phyloP scores from a whole-genome alignment of 2,797 vertebrate genomes.

The Alcedo quadribrachys region DNA sequence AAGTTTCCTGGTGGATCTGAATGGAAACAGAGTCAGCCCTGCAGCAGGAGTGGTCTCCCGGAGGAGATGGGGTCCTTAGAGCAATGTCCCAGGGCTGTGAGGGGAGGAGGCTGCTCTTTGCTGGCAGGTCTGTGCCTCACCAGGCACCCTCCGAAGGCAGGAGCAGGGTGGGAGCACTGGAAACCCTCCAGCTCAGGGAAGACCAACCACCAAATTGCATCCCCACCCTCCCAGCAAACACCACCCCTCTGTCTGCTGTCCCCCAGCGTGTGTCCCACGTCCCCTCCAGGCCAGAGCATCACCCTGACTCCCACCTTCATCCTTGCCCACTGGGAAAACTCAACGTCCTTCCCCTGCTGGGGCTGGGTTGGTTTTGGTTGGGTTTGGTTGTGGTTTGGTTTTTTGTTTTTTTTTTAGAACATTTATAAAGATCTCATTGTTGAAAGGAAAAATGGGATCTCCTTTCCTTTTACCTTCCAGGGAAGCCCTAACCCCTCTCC shows the following conservation, averaged over 20 bases:
- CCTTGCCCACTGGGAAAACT: not conserved
- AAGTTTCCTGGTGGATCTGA: not conserved
- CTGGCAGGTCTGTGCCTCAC: not conserved
- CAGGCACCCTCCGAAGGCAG: not conserved
- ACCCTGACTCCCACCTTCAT: not conserved
- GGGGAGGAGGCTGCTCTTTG: not conserved
- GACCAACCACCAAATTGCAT: not conserved
- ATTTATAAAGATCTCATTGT: conserved; percentile 54
- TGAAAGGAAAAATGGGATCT: conserved; percentile 32
- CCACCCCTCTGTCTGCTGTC: fast-evolving
- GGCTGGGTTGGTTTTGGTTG: not conserved
- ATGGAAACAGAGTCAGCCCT: not conserved
- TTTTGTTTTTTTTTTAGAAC: not conserved
- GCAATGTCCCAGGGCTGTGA: fast-evolving
- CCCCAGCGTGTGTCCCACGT: not conserved
- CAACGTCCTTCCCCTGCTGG: not conserved
- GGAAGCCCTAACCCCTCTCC: conserved; percentile 10
- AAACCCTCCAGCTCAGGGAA: not conserved
- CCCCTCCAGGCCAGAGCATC: not conserved
- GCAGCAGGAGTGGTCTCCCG: fast-evolving
- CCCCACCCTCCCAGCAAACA: not conserved
- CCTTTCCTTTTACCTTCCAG: conserved; percentile 50
- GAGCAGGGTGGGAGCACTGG: not conserved
- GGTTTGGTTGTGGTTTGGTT: no score
- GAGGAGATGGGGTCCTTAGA: fast-evolving